Evolutionary conservation across 2,113 vertebrate genomes (phyloP).

Genomic region (Indri indri): DNA sequence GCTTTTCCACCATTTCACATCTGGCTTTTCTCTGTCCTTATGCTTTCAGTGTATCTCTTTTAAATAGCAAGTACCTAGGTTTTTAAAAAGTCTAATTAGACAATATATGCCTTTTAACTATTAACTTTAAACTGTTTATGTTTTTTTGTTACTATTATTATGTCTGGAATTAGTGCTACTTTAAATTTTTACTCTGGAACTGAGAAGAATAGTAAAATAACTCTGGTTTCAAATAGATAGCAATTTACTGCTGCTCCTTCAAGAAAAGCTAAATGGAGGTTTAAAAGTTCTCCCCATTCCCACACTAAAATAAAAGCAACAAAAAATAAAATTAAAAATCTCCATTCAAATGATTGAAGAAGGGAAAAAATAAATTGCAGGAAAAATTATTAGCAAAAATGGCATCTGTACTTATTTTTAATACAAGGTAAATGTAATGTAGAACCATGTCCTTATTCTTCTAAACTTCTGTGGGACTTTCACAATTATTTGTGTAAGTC

Average conservation of each 20-base stretch:
- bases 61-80: neutral
- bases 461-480: neutral
- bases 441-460: neutral
- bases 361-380: neutral
- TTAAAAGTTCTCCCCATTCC: neutral
- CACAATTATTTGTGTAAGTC: neutral
- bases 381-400: neutral
- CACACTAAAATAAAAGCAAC: neutral
- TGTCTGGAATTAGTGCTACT: neutral
- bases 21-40: neutral
- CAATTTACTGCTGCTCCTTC: neutral
- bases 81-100: neutral
- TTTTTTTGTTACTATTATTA: constrained; percentile 5
- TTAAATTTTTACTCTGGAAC: neutral
- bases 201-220: neutral
- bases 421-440: neutral
- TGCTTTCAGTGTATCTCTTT: constrained; percentile 26
- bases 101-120: neutral
- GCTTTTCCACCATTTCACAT: neutral
- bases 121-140: neutral
- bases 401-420: neutral
- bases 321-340: neutral
- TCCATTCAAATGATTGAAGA: neutral
- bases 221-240: neutral
- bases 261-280: neutral